These are phyloP conservation scores for Chaetodon auriga DNA, from an alignment of 2,113 vertebrate species.

Conservation along the genomic window DNA sequence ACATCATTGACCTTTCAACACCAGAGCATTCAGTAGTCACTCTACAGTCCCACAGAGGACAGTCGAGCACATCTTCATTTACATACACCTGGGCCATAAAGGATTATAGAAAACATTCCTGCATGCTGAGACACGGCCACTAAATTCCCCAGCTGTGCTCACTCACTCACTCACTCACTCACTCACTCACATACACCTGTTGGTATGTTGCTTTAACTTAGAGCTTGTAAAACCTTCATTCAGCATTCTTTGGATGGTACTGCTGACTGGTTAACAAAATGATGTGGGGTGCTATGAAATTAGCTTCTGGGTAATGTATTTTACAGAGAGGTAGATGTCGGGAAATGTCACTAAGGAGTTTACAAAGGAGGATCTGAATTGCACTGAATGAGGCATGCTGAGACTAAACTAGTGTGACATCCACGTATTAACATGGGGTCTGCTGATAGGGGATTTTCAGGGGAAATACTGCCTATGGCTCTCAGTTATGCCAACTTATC, in stretches of 20 bases:
- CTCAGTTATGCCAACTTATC: neutral
- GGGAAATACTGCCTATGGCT: constrained; percentile 5
- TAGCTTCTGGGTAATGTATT: neutral
- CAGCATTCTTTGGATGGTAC: constrained; percentile 51
- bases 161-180: constrained; percentile 7
- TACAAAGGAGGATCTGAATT: neutral
- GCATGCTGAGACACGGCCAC: constrained; percentile 46
- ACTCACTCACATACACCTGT: constrained; percentile 50
- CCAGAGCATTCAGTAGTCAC: neutral
- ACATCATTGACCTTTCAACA: neutral
- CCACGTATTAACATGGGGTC: constrained; percentile 1
- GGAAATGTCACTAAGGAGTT: neutral
- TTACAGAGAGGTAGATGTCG: neutral
- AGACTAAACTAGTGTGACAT: constrained; percentile 12
- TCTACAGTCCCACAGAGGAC: neutral
- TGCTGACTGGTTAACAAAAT: constrained; percentile 34
- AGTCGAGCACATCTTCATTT: constrained; percentile 15
- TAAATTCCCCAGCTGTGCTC: constrained; percentile 55
- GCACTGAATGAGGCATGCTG: neutral
- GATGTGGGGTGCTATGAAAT: neutral
- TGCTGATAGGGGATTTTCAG: constrained; percentile 22
- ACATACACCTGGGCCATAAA: constrained; percentile 48
- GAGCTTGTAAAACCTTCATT: constrained; percentile 46
- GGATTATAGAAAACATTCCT: constrained; percentile 48
- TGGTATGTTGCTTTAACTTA: constrained; percentile 55